These are phyloP conservation scores for Malacoraja senta DNA, from an alignment of 2,797 vertebrate genomes.

Conservation along the genomic window DNA sequence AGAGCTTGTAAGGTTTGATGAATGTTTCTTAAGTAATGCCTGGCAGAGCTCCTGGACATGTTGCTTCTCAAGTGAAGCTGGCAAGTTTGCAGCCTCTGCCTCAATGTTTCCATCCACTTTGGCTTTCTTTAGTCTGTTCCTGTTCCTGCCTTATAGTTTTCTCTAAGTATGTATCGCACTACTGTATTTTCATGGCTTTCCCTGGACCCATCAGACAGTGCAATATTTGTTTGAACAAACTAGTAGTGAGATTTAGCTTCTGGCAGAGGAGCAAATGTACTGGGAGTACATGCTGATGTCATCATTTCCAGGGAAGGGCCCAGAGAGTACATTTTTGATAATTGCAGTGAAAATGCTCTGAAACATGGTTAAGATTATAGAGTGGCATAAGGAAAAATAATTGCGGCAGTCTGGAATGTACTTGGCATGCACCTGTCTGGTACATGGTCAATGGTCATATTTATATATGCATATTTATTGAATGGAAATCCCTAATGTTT, in stretches of 20 bases:
- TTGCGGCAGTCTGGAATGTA: background rate
- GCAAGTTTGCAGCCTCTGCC: background rate
- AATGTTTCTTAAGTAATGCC: background rate
- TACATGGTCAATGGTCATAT: background rate
- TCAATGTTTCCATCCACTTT: conserved; percentile 29
- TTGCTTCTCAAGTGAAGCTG: conserved; percentile 5
- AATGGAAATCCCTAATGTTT: background rate
- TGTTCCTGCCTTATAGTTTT: background rate
- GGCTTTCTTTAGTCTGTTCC: background rate
- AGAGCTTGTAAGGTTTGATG: background rate
- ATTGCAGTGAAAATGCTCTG: background rate
- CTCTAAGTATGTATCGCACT: background rate
- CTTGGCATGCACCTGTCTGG: background rate
- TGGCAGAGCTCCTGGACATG: conserved; percentile 16
- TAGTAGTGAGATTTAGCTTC: background rate
- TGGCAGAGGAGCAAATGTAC: background rate
- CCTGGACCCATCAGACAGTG: conserved; percentile 15
- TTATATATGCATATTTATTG: background rate
- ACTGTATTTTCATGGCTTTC: background rate
- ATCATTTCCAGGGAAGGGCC: background rate
- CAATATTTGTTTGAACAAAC: conserved; percentile 26
- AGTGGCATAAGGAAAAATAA: background rate
- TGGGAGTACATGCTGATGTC: background rate
- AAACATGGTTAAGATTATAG: background rate
- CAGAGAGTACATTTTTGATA: background rate